Evolutionary conservation across 2,113 vertebrate species (phyloP).

Genomic region (Choloepus hoffmanni): DNA sequence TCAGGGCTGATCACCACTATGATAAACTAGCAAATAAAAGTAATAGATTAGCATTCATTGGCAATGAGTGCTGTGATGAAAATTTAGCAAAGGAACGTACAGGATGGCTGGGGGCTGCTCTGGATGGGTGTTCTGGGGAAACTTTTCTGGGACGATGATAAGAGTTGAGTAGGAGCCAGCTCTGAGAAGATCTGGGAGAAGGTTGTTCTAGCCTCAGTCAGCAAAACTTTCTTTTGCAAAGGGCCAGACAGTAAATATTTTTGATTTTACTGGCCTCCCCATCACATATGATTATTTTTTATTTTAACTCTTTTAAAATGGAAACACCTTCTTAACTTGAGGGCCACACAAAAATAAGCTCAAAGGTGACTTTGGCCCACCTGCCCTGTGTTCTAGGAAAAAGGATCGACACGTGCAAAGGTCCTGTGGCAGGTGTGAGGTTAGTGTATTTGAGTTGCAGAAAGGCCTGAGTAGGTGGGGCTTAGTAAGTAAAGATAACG

Average conservation of each 20-base stretch:
- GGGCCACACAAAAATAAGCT: background rate
- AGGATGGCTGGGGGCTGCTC: background rate
- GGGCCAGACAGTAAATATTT: background rate
- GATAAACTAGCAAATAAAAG: too few species aligned
- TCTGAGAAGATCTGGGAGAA: background rate
- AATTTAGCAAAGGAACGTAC: fast-evolving
- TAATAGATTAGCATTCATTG: background rate
- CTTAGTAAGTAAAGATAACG: background rate
- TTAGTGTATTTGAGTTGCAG: fast-evolving
- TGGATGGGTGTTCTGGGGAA: background rate
- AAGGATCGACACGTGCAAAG: background rate
- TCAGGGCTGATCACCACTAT: background rate
- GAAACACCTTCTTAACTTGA: background rate
- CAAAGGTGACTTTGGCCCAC: background rate
- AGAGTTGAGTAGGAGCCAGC: too few species aligned
- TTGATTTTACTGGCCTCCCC: background rate
- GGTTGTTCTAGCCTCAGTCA: background rate
- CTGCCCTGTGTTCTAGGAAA: background rate
- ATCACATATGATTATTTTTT: too few species aligned
- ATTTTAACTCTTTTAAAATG: background rate
- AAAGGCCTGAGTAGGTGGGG: background rate
- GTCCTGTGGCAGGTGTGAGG: background rate
- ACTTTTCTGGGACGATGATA: fast-evolving
- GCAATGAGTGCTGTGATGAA: fast-evolving
- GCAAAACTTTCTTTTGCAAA: background rate